Percentiles rank a stretch among this genome's conserved stretches.
Conservation (phyloP, 2,113 vertebrate genomes). For the Scopus umbretta region DNA sequence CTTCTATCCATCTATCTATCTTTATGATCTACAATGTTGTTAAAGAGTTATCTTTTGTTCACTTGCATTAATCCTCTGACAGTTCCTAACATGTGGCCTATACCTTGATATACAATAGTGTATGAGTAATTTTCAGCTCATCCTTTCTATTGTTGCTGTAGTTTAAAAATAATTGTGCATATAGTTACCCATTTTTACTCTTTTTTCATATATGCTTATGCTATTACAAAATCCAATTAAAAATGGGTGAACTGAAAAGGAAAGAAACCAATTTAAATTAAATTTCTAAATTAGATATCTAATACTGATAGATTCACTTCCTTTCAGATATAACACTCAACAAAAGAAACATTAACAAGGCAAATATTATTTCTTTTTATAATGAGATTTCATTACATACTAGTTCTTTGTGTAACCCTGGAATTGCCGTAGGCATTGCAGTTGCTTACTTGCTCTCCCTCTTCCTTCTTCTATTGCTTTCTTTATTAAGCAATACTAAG, state of each 20-base stretch:
- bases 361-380: conserved; percentile 42
- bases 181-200: conserved; percentile 29
- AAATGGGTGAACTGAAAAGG: neutral
- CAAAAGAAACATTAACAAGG: conserved; percentile 44
- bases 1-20: too few species aligned
- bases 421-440: neutral
- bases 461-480: conserved; percentile 1
- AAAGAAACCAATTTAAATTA: conserved; percentile 46
- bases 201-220: neutral
- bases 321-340: conserved; percentile 2
- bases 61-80: neutral
- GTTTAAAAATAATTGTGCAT: conserved; percentile 39
- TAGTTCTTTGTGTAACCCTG: neutral
- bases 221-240: conserved; percentile 27
- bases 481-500: conserved; percentile 30
- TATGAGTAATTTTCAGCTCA: neutral
- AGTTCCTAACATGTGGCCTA: neutral
- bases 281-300: conserved; percentile 47
- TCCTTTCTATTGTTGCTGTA: neutral
- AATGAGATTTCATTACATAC: conserved; percentile 6
- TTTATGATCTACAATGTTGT: neutral
- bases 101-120: neutral
- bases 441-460: neutral
- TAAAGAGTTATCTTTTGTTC: neutral
- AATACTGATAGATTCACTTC: conserved; percentile 21